These are phyloP conservation scores for Trichogramma dendrolimi DNA, from an alignment of 2,888 invertebrate genomes.

Conservation along the genomic window DNA sequence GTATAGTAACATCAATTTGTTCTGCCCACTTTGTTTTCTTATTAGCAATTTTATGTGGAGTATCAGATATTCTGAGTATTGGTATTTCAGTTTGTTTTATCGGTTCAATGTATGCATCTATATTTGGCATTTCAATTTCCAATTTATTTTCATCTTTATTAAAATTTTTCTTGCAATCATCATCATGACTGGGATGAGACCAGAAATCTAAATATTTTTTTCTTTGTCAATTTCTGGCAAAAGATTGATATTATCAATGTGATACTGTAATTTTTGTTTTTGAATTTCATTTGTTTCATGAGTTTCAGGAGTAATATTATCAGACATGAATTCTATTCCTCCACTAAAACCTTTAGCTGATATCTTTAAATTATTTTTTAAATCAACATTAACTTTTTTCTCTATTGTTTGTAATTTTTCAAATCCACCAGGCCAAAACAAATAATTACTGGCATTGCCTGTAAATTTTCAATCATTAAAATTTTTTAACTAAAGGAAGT, in stretches of 20 bases:
- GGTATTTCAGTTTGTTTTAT: slow-evolving; percentile 53
- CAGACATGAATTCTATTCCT: slow-evolving; percentile 44
- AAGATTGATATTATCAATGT: slow-evolving; percentile 55
- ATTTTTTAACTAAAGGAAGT: neutral
- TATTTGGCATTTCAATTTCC: slow-evolving; percentile 22
- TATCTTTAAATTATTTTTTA: slow-evolving; percentile 44
- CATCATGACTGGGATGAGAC: slow-evolving; percentile 27
- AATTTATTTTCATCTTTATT: slow-evolving; percentile 31
- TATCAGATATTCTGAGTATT: slow-evolving; percentile 65
- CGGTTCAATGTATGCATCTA: slow-evolving; percentile 46
- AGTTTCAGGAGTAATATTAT: slow-evolving; percentile 43
- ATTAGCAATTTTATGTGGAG: slow-evolving; percentile 45
- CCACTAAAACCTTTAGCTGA: slow-evolving; percentile 42
- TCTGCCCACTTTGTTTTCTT: slow-evolving; percentile 81
- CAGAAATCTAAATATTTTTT: slow-evolving; percentile 56
- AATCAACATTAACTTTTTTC: slow-evolving; percentile 37
- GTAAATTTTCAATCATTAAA: neutral
- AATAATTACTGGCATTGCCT: slow-evolving; percentile 70
- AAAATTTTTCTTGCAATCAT: slow-evolving; percentile 23
- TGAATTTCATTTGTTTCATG: slow-evolving; percentile 10
- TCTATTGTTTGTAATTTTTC: slow-evolving; percentile 43
- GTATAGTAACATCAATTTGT: slow-evolving; percentile 74
- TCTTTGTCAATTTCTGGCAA: slow-evolving; percentile 62
- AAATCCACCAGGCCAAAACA: slow-evolving; percentile 86
- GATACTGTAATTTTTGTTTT: slow-evolving; percentile 30